phyloP scores from a whole-genome alignment of 1,140 invertebrate species.

The Aethina tumida region DNA sequence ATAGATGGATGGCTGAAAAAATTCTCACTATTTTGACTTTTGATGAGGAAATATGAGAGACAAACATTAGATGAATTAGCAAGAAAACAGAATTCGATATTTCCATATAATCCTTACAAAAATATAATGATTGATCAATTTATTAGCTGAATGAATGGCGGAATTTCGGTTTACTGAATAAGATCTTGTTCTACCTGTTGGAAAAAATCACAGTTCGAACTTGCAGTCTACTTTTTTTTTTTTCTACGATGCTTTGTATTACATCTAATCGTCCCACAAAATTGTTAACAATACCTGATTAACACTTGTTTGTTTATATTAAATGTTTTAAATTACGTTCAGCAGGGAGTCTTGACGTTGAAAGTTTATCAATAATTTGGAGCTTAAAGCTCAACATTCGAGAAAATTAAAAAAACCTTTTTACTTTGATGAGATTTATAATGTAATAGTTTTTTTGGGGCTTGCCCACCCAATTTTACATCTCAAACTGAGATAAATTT shows the following conservation, averaged over 20 bases:
- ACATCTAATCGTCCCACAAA: too few species aligned
- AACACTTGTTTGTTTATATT: conserved; percentile 1
- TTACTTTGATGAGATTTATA: neutral
- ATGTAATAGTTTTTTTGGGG: too few species aligned
- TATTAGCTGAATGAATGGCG: neutral
- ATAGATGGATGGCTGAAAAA: conserved; percentile 12
- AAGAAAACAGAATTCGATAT: conserved; percentile 3
- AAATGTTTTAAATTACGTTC: neutral
- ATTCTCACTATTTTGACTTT: conserved; percentile 11
- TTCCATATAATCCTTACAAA: conserved; percentile 7
- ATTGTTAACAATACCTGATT: neutral
- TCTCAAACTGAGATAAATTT: too few species aligned
- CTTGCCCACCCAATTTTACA: too few species aligned
- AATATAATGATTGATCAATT: neutral
- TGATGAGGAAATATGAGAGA: conserved; percentile 2
- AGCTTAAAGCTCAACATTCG: neutral
- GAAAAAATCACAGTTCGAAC: conserved; percentile 17
- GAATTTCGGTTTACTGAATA: too few species aligned
- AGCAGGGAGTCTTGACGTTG: neutral
- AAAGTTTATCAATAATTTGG: neutral
- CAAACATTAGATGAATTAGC: conserved; percentile 4
- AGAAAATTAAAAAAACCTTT: conserved; percentile 1
- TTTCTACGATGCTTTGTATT: neutral
- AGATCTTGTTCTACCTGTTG: conserved; percentile 12
- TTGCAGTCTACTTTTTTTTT: conserved; percentile 1